Evolutionary conservation across 2,888 invertebrate genomes (phyloP), one percentile per base, ranked within the genome.

Genomic region (Sarcophaga caerulescens): DNA sequence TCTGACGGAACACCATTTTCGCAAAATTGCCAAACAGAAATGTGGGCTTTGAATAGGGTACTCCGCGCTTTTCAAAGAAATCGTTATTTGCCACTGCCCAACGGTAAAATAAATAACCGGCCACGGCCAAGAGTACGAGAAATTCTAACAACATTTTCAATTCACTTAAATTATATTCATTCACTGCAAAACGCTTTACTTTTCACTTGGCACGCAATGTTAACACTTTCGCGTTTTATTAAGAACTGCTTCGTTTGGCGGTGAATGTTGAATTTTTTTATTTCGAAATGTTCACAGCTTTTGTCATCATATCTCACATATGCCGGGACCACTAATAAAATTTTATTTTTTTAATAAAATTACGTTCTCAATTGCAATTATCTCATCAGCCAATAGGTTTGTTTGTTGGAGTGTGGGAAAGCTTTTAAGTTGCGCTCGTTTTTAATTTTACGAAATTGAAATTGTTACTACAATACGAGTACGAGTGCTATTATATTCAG

Each of bases 1-100:
- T 92, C 21, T 94, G 93, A 8, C 89, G 80, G 0, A 91, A 71
- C 1, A 90, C 75, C 81, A 91, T 83, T n/a, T 89, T 70, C 6
- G 68, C 77, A 79, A 90, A 89, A 85, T 89, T 90, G n/a, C 91
- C 91, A 11, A 91, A 88, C 45, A 90, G 70, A 1, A 90, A 87
- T 1, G 25, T 44, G 0, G 90, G 90, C 57, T 90, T 89, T 14
- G 84, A 81, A 73, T 84, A 87, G 0, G 89, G 88, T n/a, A 92
- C 86, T 11, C 90, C 90, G 0, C 87, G 89, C 2, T 91, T 88
- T 75, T 89, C 81, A 74, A 91, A 92, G 71, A 84, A 90, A 65
- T 89, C 88, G 85, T 89, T 88, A 19, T 88, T 88, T 17, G 86
- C 70, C 8, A 88, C 89, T 21, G 89, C 81, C 91, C 91, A 92